phyloP scores from a whole-genome alignment of 2,797 vertebrate species.

The Mergus octosetaceus region DNA sequence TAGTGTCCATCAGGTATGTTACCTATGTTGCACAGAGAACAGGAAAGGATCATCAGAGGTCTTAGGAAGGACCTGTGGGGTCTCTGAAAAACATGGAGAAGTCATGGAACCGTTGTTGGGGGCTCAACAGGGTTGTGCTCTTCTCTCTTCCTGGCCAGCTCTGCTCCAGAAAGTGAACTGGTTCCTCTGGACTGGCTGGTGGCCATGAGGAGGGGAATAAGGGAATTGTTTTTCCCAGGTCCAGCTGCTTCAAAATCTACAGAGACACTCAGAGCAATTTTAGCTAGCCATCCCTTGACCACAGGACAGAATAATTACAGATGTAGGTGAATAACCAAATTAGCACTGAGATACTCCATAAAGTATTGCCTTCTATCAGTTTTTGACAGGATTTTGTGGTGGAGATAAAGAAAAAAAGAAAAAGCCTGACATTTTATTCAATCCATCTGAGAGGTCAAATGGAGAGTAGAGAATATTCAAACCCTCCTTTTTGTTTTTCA shows the following conservation, averaged over 20 bases:
- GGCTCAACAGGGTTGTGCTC: background rate
- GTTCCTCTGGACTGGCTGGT: background rate
- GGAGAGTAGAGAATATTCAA: background rate
- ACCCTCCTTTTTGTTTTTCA: accelerated
- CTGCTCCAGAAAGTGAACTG: background rate
- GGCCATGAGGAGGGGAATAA: too few relatives aligned
- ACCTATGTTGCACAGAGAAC: background rate
- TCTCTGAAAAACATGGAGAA: background rate
- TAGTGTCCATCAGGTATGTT: background rate
- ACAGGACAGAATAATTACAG: too few relatives aligned
- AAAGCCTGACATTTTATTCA: background rate
- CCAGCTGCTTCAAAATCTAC: background rate
- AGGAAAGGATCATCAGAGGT: background rate
- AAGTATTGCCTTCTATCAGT: background rate
- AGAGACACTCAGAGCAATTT: background rate
- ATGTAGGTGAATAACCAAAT: background rate
- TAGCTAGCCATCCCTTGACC: background rate
- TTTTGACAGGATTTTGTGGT: background rate
- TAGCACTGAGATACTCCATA: background rate
- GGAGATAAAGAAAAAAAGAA: background rate
- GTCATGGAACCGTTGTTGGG: background rate
- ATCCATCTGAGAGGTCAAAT: background rate
- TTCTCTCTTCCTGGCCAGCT: background rate
- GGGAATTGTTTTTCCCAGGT: background rate
- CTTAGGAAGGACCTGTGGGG: too few relatives aligned